A percentile compares a stretch with the other conserved stretches of the same genome.
Evolutionary conservation across 2,888 invertebrate genomes (phyloP).

Genomic region (Mimachlamys varia): DNA sequence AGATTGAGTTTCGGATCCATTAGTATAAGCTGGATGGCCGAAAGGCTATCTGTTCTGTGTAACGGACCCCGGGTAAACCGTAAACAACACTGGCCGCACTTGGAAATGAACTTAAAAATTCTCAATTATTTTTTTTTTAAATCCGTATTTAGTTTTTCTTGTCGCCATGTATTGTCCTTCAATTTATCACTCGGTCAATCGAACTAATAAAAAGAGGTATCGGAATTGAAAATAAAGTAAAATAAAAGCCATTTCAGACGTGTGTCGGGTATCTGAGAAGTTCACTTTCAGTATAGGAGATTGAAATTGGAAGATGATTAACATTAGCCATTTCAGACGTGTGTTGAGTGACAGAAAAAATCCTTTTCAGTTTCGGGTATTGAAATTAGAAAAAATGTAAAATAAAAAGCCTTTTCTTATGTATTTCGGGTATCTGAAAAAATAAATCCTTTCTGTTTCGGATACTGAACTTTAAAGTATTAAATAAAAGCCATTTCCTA

Average conservation of each 20-base stretch:
- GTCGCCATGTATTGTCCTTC: constrained; percentile 5
- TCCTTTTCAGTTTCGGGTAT: too few species aligned
- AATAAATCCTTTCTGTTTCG: too few species aligned
- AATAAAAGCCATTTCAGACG: neutral
- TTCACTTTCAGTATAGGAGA: too few species aligned
- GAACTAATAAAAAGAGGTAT: neutral
- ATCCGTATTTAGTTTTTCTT: constrained; percentile 8
- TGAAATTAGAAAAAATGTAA: too few species aligned
- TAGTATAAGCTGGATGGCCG: neutral
- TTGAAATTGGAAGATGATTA: too few species aligned
- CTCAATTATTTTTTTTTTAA: constrained; percentile 3
- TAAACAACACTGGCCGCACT: neutral
- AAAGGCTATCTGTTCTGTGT: neutral
- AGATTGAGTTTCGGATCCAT: constrained; percentile 31
- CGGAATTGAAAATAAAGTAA: neutral
- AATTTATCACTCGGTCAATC: neutral
- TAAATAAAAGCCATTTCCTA: neutral
- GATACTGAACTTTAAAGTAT: too few species aligned
- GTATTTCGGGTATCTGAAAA: too few species aligned
- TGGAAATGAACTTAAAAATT: constrained; percentile 17
- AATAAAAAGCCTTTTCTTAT: too few species aligned
- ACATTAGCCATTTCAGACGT: too few species aligned
- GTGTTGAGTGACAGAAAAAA: too few species aligned
- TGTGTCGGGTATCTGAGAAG: neutral
- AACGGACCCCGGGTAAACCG: neutral